phyloP scores from a whole-genome alignment of 2,888 invertebrate genomes.

The Drosophila aldrichi region DNA sequence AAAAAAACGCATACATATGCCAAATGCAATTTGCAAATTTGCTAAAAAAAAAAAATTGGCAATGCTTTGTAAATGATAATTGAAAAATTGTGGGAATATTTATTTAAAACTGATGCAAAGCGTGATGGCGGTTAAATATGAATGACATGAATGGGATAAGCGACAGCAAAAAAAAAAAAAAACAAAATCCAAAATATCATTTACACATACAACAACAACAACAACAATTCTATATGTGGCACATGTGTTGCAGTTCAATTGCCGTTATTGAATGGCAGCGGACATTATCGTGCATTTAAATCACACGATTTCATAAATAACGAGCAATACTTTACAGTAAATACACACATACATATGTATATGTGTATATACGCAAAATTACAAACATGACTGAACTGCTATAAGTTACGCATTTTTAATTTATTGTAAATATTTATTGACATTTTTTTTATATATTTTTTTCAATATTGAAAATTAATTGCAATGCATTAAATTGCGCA shows the following conservation, averaged over 20 bases:
- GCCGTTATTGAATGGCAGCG: conserved; percentile 35
- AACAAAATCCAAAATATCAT: background rate
- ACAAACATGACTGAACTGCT: conserved; percentile 15
- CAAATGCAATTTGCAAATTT: conserved; percentile 31
- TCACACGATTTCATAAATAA: conserved; percentile 39
- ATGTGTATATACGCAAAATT: conserved; percentile 13
- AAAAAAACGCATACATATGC: conserved; percentile 25
- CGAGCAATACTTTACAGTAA: conserved; percentile 17
- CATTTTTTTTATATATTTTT: background rate
- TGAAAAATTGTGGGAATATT: conserved; percentile 42
- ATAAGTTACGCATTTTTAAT: conserved; percentile 24
- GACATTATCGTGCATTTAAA: conserved; percentile 43
- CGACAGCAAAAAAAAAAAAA: background rate
- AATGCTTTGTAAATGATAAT: conserved; percentile 46
- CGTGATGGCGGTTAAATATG: conserved; percentile 38
- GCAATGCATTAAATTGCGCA: conserved; percentile 29
- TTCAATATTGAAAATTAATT: conserved; percentile 22
- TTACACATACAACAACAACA: conserved; percentile 9
- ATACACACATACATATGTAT: background rate
- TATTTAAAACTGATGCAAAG: conserved; percentile 37
- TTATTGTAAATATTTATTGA: background rate
- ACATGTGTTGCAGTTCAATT: conserved; percentile 57
- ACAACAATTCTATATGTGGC: conserved; percentile 18
- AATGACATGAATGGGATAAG: conserved; percentile 30
- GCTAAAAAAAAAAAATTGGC: background rate